Percentiles rank a stretch among this genome's conserved stretches.
phyloP scores from a whole-genome alignment of 23 tunicate genomes.

The Phallusia fumigata region DNA sequence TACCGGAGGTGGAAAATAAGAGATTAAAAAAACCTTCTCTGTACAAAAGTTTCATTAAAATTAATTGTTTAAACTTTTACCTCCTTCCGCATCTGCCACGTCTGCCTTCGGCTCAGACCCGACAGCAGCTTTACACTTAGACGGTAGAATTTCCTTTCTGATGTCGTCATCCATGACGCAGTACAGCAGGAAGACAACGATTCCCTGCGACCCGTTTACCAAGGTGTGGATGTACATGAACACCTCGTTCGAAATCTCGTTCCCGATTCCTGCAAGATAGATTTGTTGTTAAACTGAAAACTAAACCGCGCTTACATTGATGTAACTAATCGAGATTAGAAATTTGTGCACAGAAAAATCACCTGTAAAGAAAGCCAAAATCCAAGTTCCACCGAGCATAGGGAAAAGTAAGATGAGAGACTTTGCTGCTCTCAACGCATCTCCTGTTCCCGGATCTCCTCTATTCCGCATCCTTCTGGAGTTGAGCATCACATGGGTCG shows the following conservation, averaged over 20 bases:
- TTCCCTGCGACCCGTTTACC: not conserved
- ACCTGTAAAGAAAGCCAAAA: not conserved
- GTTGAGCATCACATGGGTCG: not conserved
- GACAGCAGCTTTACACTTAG: too few species aligned
- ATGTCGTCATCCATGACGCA: not conserved
- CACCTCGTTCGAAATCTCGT: not conserved
- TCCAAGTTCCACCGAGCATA: slow-evolving; percentile 8
- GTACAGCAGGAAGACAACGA: not conserved
- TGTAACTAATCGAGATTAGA: not conserved
- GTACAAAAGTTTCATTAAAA: too few species aligned
- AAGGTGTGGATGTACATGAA: not conserved
- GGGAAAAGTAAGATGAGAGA: not conserved
- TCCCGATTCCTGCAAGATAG: not conserved
- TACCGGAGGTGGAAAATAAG: too few species aligned
- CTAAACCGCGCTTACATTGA: too few species aligned
- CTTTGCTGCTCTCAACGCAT: not conserved
- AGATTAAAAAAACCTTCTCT: too few species aligned
- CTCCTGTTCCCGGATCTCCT: not conserved
- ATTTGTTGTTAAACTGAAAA: too few species aligned
- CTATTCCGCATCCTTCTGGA: not conserved
- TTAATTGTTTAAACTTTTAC: too few species aligned
- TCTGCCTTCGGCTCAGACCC: too few species aligned
- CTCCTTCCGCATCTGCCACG: too few species aligned
- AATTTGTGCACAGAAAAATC: not conserved
- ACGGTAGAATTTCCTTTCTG: not conserved